Evolutionary conservation across 2,888 invertebrate genomes (phyloP).

Genomic region (Drosophila infuscata): DNA sequence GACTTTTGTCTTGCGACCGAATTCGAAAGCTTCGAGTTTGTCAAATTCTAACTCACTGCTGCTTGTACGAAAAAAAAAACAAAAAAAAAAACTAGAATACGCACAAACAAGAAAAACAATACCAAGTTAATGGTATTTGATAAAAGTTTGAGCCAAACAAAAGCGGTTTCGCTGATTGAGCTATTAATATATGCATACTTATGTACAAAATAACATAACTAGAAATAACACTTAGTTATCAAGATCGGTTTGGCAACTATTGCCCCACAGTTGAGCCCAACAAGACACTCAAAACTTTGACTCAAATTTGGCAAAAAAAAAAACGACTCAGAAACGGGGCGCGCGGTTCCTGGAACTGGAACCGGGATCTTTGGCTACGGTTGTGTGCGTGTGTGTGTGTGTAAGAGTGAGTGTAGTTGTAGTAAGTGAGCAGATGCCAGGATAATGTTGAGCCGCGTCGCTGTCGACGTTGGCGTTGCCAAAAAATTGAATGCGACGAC

Average conservation of each 20-base stretch:
- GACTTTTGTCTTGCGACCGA: conserved; percentile 33
- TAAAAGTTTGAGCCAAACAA: background rate
- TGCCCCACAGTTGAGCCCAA: background rate
- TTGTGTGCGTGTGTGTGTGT: conserved; percentile 1
- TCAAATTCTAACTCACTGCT: conserved; percentile 7
- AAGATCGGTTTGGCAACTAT: background rate
- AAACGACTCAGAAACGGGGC: conserved; percentile 15
- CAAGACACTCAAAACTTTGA: conserved; percentile 1
- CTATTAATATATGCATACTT: background rate
- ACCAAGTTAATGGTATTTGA: background rate
- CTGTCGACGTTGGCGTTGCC: conserved; percentile 66
- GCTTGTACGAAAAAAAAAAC: background rate
- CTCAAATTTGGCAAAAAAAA: conserved; percentile 20
- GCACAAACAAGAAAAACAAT: background rate
- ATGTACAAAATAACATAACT: background rate
- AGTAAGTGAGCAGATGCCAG: conserved; percentile 59
- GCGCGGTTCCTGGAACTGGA: conserved; percentile 44
- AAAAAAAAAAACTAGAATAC: background rate
- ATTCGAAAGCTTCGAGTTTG: conserved; percentile 8
- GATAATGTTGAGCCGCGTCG: conserved; percentile 48
- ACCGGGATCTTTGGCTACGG: conserved; percentile 54
- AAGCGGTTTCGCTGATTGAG: background rate
- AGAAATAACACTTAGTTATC: background rate
- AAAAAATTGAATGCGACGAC: conserved; percentile 55
- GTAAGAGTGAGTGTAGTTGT: conserved; percentile 5